phyloP scores from a whole-genome alignment of 2,888 invertebrate species.

The Ischnus inquisitorius region DNA sequence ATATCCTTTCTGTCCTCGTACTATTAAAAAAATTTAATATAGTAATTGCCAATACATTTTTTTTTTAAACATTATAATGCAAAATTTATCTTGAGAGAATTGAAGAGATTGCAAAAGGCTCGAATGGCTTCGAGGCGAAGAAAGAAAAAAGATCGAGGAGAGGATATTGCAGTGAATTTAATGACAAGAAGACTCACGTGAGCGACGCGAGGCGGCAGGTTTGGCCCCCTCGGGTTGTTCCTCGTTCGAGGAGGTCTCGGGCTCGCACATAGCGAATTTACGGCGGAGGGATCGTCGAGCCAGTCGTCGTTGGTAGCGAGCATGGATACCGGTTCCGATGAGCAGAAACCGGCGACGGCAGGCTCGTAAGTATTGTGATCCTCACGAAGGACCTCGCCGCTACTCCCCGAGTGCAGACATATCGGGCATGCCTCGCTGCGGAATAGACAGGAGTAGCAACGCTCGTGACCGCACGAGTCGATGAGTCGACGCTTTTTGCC shows the following conservation, averaged over 20 bases:
- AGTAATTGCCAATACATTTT: no score
- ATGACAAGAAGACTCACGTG: conserved; percentile 85
- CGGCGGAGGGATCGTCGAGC: conserved; percentile 81
- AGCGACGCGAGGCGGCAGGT: conserved; percentile 68
- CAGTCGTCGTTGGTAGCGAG: conserved; percentile 77
- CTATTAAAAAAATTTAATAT: no score
- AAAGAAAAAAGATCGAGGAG: background rate
- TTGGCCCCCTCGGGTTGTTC: conserved; percentile 75
- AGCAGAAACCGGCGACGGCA: conserved; percentile 71
- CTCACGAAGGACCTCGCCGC: conserved; percentile 85
- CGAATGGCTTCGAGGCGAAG: conserved; percentile 40
- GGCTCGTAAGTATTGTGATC: conserved; percentile 82
- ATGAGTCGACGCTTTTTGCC: conserved; percentile 98
- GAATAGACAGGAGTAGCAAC: conserved; percentile 98
- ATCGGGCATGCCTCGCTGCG: conserved; percentile 96
- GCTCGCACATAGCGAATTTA: conserved; percentile 83
- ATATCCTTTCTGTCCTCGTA: no score
- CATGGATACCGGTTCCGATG: conserved; percentile 76
- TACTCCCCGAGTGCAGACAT: conserved; percentile 86
- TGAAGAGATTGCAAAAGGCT: background rate
- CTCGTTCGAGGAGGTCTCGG: conserved; percentile 80
- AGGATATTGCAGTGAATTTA: conserved; percentile 17
- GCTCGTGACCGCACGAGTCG: conserved; percentile 98
- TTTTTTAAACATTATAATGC: background rate
- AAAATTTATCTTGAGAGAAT: background rate